These are phyloP conservation scores for Halichoerus grypus DNA, from an alignment of 2,113 vertebrate species.

Conservation along the genomic window DNA sequence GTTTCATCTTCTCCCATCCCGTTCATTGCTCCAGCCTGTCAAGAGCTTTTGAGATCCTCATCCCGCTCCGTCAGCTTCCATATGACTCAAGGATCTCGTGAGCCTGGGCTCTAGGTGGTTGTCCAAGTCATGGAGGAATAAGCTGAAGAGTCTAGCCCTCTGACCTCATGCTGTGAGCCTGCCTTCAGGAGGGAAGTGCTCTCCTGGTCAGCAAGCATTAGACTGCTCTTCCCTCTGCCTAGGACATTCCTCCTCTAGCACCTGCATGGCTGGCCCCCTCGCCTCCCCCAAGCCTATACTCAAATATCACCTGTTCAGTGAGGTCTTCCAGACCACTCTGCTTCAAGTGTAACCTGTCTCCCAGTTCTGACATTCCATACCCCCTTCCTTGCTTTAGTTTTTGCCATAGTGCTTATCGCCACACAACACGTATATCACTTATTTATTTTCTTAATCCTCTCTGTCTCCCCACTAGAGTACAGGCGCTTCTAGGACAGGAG, in stretches of 20 bases:
- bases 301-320: not conserved
- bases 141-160: not conserved
- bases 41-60: not conserved
- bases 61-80: not conserved
- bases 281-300: not conserved
- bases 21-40: not conserved
- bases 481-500: not conserved
- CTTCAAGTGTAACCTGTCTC: not conserved
- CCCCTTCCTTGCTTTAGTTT: not conserved
- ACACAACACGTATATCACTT: not conserved
- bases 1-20: not conserved
- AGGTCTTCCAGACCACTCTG: not conserved
- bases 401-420: not conserved
- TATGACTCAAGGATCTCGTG: not conserved
- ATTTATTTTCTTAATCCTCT: not conserved
- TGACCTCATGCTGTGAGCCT: not conserved
- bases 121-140: not conserved
- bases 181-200: not conserved
- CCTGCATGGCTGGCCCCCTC: not conserved
- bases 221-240: not conserved
- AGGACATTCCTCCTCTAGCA: too few species aligned
- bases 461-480: not conserved
- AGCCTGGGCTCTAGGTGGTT: not conserved
- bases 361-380: not conserved
- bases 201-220: fast-evolving